Percentiles rank a stretch among this genome's conserved stretches.
Evolutionary conservation across 2,797 vertebrate genomes (phyloP).

Genomic region (Avahi laniger): DNA sequence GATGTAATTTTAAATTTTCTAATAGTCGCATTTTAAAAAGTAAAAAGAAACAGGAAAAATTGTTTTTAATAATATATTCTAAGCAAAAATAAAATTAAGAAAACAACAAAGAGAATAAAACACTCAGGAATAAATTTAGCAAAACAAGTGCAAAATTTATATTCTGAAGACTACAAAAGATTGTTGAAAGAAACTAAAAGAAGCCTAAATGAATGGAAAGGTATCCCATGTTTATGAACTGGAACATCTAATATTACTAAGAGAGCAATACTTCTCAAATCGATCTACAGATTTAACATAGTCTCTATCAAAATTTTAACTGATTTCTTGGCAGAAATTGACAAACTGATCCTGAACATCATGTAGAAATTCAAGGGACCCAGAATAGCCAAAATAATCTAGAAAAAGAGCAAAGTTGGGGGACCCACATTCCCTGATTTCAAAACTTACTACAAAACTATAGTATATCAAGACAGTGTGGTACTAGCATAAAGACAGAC

Average conservation of each 20-base stretch:
- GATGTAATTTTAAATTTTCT: background rate
- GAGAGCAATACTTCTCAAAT: background rate
- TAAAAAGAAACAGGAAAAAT: conserved; percentile 16
- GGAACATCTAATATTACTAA: background rate
- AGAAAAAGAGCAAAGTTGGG: conserved; percentile 1
- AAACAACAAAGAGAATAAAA: conserved; percentile 1
- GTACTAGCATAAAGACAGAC: background rate
- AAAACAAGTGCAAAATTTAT: background rate
- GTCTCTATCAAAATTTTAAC: background rate
- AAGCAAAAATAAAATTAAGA: conserved; percentile 25
- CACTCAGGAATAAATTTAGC: conserved; percentile 4
- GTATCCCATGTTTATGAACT: background rate
- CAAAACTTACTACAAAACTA: background rate
- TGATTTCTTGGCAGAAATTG: background rate
- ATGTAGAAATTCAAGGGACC: background rate
- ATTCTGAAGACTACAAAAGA: background rate
- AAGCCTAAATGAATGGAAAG: background rate
- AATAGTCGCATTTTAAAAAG: background rate
- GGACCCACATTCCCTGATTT: background rate
- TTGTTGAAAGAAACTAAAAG: background rate
- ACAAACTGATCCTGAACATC: background rate
- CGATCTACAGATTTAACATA: background rate
- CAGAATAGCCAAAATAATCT: background rate
- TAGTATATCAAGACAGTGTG: background rate
- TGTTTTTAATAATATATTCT: background rate